Percentiles rank a stretch among this genome's conserved stretches.
phyloP scores from a whole-genome alignment of 2,113 vertebrate species.

The Phylloscopus trochiloides region DNA sequence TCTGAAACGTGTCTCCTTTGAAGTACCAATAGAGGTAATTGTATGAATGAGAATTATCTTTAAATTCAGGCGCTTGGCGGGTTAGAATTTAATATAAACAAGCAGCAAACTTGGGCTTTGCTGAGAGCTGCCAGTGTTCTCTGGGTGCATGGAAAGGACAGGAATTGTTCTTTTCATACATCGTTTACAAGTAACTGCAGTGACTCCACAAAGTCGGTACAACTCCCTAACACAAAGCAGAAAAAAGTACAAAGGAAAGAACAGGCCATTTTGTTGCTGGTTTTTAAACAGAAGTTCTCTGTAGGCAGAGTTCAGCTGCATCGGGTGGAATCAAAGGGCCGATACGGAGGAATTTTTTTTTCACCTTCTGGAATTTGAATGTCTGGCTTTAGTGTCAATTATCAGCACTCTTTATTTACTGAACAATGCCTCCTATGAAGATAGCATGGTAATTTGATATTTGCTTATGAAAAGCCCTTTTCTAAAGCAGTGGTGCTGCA shows the following conservation, averaged over 20 bases:
- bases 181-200: constrained; percentile 56
- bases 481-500: background rate
- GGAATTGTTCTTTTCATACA: constrained; percentile 32
- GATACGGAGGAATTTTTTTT: background rate
- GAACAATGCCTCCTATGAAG: constrained; percentile 5
- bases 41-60: background rate
- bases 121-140: constrained; percentile 6
- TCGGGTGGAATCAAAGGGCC: constrained; percentile 20
- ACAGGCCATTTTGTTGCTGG: constrained; percentile 6
- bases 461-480: constrained; percentile 24
- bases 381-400: constrained; percentile 32
- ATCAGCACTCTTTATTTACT: constrained; percentile 4
- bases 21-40: background rate
- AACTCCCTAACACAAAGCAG: constrained; percentile 18
- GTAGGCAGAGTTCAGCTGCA: constrained; percentile 24
- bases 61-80: background rate
- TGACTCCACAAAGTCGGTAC: constrained; percentile 31
- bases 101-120: background rate
- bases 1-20: background rate
- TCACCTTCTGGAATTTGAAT: constrained; percentile 18
- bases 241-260: constrained; percentile 26
- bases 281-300: constrained; percentile 43
- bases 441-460: constrained; percentile 14
- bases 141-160: background rate
- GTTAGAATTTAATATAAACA: background rate